Percentiles rank a stretch among this genome's conserved stretches.
Evolutionary conservation across 92 coral and sea anemone genomes (phyloP).

Genomic region (Epizoanthus ramosus): DNA sequence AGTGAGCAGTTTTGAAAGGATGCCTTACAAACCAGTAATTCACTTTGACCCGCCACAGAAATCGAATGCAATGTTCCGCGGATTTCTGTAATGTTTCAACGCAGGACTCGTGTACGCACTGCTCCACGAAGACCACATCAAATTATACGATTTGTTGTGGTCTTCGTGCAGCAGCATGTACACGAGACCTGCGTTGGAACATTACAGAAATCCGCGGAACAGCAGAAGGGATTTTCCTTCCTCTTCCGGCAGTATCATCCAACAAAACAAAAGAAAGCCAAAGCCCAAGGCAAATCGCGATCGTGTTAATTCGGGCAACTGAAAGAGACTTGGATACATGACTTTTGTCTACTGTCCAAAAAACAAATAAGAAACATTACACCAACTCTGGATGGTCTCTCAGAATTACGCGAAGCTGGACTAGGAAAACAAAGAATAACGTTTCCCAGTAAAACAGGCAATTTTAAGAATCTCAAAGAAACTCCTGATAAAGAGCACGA

Average conservation of each 20-base stretch:
- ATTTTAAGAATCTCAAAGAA: conserved; percentile 31
- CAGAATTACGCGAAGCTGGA: conserved; percentile 49
- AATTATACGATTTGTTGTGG: too few species aligned
- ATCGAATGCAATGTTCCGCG: too few species aligned
- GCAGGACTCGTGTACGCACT: too few species aligned
- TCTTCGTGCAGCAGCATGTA: too few species aligned
- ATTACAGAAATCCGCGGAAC: too few species aligned
- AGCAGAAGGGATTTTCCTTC: conserved; percentile 18
- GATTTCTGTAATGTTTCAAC: too few species aligned
- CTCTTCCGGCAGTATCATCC: conserved; percentile 19
- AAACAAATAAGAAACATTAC: conserved; percentile 26
- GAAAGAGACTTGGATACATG: conserved; percentile 52
- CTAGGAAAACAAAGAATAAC: conserved; percentile 17
- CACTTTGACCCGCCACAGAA: too few species aligned
- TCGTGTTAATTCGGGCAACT: conserved; percentile 33
- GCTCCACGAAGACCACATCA: too few species aligned
- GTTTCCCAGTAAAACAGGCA: conserved; percentile 38
- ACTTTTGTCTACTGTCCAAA: conserved; percentile 48
- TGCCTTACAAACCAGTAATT: too few species aligned
- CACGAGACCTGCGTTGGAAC: too few species aligned
- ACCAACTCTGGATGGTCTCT: conserved; percentile 30
- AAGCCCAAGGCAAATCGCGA: conserved; percentile 27
- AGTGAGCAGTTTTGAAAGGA: too few species aligned
- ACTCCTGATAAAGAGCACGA: conserved; percentile 43
- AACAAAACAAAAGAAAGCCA: conserved; percentile 34